Percentiles rank a stretch among this genome's conserved stretches.
Conservation (phyloP, 2,888 invertebrate species). For the Lepas anatifera region DNA sequence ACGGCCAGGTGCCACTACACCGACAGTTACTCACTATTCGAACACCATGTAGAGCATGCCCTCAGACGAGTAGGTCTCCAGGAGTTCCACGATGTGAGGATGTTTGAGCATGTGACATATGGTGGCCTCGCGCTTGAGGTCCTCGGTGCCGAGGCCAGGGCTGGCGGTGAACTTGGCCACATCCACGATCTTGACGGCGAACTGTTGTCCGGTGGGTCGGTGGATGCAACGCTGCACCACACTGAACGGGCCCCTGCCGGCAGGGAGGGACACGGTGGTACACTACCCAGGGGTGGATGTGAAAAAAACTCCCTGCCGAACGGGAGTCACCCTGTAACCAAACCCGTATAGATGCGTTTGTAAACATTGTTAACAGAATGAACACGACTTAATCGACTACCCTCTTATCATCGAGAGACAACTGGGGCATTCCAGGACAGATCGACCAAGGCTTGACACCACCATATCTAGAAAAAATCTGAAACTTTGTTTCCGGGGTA, state of each 20-base stretch:
- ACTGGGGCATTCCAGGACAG: no score
- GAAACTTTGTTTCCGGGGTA: no score
- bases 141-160: constrained; percentile 91
- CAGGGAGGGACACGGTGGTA: background rate
- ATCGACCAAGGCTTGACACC: no score
- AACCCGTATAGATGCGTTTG: no score
- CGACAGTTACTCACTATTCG: constrained; percentile 77
- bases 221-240: constrained; percentile 90
- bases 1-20: no score
- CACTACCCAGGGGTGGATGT: no score
- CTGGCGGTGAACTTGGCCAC: constrained; percentile 94
- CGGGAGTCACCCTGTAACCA: no score
- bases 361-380: no score
- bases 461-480: no score
- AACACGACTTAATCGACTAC: no score
- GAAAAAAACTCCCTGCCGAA: no score
- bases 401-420: no score
- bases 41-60: constrained; percentile 99
- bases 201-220: constrained; percentile 84
- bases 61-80: constrained; percentile 90
- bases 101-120: constrained; percentile 99
- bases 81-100: constrained; percentile 92
- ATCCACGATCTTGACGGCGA: constrained; percentile 97
- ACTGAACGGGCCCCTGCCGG: constrained; percentile 75
- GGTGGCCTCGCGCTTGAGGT: constrained; percentile 94